phyloP scores from a whole-genome alignment of 2,797 vertebrate genomes.

The Momotus momota region DNA sequence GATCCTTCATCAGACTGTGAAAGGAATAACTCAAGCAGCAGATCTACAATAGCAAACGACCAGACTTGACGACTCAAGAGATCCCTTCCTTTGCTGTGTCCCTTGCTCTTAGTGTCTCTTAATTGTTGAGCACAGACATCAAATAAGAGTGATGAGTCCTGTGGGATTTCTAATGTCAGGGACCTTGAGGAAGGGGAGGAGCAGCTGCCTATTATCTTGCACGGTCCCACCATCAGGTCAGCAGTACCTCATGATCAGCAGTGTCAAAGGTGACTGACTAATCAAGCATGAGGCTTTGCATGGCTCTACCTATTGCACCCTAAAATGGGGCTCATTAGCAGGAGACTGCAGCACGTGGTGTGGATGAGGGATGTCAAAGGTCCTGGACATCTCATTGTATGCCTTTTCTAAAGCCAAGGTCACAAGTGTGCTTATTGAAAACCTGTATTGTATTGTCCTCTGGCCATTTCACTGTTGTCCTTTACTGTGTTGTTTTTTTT shows the following conservation, averaged over 20 bases:
- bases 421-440: background rate
- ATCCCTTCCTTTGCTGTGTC: background rate
- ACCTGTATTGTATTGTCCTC: background rate
- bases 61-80: background rate
- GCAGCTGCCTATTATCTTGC: background rate
- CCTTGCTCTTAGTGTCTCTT: background rate
- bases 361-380: background rate
- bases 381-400: background rate
- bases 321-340: constrained; percentile 3
- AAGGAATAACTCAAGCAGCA: background rate
- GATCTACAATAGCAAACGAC: background rate
- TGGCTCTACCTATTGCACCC: background rate
- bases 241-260: background rate
- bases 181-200: constrained; percentile 4
- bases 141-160: background rate
- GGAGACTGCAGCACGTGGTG: background rate
- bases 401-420: background rate
- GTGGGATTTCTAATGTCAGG: background rate
- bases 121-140: background rate
- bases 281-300: constrained; percentile 13
- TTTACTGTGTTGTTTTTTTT: background rate
- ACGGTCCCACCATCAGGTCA: background rate
- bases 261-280: background rate
- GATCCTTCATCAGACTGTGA: background rate
- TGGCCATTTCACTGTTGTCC: background rate